Conservation (phyloP, 2,797 vertebrate genomes). For the Steatocranus sp. region DNA sequence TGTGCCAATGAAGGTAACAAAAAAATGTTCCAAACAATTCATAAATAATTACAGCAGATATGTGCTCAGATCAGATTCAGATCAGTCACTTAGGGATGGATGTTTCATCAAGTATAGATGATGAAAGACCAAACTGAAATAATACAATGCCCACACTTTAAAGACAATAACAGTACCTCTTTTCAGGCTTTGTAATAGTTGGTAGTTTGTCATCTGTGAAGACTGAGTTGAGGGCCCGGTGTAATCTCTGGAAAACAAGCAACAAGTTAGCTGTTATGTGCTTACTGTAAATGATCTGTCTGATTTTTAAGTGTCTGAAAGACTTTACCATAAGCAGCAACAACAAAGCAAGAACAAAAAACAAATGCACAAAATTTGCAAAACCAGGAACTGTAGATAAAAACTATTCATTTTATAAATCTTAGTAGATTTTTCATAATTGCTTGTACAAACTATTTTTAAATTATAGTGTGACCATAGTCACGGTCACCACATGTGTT, state of each 20-base stretch:
- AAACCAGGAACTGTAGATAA: background rate
- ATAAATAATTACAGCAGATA: slow-evolving; percentile 3
- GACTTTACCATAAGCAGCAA: background rate
- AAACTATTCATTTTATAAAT: background rate
- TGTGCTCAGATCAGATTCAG: background rate
- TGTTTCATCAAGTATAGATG: background rate
- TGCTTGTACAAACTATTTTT: background rate
- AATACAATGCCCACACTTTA: background rate
- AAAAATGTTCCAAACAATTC: background rate
- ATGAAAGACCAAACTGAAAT: background rate
- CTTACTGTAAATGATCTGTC: background rate
- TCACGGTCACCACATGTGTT: background rate
- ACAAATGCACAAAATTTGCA: background rate
- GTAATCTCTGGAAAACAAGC: slow-evolving; percentile 85
- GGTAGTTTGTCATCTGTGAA: slow-evolving; percentile 87
- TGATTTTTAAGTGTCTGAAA: background rate
- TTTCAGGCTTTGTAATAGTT: slow-evolving; percentile 83
- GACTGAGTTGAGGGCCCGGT: slow-evolving; percentile 90
- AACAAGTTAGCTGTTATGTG: background rate
- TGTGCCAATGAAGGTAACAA: background rate
- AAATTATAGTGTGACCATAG: background rate
- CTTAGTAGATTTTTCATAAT: background rate
- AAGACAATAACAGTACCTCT: slow-evolving; percentile 78
- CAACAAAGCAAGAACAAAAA: background rate
- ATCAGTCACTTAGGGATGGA: background rate